Evolutionary conservation across 2,113 vertebrate species (phyloP), one percentile per base, ranked within the genome.

Genomic region (Morone chrysops): DNA sequence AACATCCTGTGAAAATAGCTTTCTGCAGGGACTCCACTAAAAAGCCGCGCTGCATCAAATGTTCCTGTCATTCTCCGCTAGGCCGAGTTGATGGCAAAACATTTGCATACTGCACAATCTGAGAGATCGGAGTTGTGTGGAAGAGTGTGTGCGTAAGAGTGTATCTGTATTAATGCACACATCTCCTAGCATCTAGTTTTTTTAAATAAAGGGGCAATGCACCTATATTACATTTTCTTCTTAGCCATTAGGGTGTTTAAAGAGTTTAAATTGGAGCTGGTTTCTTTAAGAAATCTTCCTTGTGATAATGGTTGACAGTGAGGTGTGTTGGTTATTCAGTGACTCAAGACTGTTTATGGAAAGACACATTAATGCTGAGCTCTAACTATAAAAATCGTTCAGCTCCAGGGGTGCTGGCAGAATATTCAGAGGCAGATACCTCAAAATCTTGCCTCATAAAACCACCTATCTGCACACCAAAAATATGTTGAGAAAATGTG

Each of bases 1-100:
- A 90, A 93, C 90, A 91, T 91, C 82, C 85, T 89, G 90, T 91
- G 90, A 92, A 93, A 93, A 93, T 86, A 90, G 92, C 91, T 94
- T 94, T 93, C 89, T 92, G 89, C 89, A 61, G 92, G 83, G 92
- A 94, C 92, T 88, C 86, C 83, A 83, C 86, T 90, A 91, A 91
- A 90, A 87, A 90, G 85, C 85, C 22, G 61, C 48, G 56, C 88
- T 54, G 80, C 83, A 91, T 92, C 92, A 87, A 94, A 92, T 92
- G 91, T 81, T 88, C 74, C 91, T 93, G 92, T 92, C 90, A 89
- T 83, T 93, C 91, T 88, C 75, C 45, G 75, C 80, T 54, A 81
- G 91, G 87, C 83, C 54, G 57, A 69, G 81, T 84, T 83, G 90
- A 93, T 88, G 90, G 90, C 90, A 90, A 90, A 90, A 91, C 89